Percentiles rank a stretch among this genome's conserved stretches.
Conservation (phyloP, 2,113 vertebrate species). For the Burhinus oedicnemus region DNA sequence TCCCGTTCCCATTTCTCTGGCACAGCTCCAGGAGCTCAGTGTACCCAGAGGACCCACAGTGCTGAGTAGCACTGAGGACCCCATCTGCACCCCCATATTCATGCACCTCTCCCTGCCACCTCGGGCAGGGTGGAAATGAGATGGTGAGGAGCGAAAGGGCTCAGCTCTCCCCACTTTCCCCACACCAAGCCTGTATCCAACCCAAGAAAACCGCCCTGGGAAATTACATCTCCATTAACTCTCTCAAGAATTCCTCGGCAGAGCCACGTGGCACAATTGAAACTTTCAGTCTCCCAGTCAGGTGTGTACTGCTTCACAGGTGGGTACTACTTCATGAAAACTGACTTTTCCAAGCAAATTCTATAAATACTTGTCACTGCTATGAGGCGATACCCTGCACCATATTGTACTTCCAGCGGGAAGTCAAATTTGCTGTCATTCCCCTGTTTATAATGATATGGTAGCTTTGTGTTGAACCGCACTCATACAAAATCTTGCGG, state of each 20-base stretch:
- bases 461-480: not conserved
- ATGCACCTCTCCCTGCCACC: not conserved
- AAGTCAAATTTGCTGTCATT: not conserved
- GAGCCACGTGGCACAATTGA: not conserved
- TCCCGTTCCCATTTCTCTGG: not conserved
- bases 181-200: not conserved
- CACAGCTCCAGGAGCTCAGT: not conserved
- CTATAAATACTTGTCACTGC: not conserved
- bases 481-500: not conserved
- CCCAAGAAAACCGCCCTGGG: fast-evolving
- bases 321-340: not conserved
- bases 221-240: not conserved
- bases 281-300: not conserved
- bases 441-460: not conserved
- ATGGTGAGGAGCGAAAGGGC: not conserved
- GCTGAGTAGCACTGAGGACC: not conserved
- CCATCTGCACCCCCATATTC: not conserved
- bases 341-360: not conserved
- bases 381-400: not conserved
- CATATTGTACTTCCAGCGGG: not conserved
- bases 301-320: not conserved
- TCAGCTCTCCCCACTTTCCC: not conserved
- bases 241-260: not conserved
- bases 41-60: fast-evolving
- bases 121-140: not conserved